Base-by-base conservation (phyloP, 92 coral and sea anemone species). In the Zoanthus sansibaricus region DNA sequence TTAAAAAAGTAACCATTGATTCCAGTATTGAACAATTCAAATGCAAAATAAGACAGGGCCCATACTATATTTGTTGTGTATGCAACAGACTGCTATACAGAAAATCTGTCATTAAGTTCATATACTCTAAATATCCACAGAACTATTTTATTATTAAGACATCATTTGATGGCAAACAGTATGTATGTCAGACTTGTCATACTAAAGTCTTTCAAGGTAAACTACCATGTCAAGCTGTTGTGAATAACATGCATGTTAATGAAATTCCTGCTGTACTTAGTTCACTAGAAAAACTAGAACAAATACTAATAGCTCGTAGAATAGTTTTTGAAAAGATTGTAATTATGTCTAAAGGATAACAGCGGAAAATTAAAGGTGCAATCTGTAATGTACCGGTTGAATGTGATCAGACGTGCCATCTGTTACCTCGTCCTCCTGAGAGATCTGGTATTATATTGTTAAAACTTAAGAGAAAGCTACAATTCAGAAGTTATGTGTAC, bases 381-480 rank as follows among this genome's bases (percentile, higher is more conserved):
- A 69, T 69, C 74, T 69, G 74, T 69, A 69, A 69, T 69, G 74
- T 32, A 75, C 49, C 78, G 59, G 83, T 80, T 71, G 72, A 86
- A 86, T 75, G 83, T 72, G 89, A 75, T 80, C 78, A 86, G 82
- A 86, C 69, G 37, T 79, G 70, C 78, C 78, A 18, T 61, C 71
- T 58, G 79, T 56, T 79, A 62, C 82, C 44, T 69, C 83, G 79
- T 48, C 89, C 89, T 16, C 82, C 83, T 33, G 90, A 93, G 75
- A 93, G 94, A 77, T 93, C 96, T 18, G 94, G 92, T 14, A 93
- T 93, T 20, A 87, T 91, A 46, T 75, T 91, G 88, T 77, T 91
- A 66, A 91, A 91, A 87, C 85, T 91, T n/a, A 91, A 91, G 69
- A 74, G 94, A 62, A 93, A 93, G 78, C 88, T 92, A 32, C 72